These are phyloP conservation scores for Ictalurus furcatus DNA, from an alignment of 2,113 vertebrate genomes.

Conservation along the genomic window DNA sequence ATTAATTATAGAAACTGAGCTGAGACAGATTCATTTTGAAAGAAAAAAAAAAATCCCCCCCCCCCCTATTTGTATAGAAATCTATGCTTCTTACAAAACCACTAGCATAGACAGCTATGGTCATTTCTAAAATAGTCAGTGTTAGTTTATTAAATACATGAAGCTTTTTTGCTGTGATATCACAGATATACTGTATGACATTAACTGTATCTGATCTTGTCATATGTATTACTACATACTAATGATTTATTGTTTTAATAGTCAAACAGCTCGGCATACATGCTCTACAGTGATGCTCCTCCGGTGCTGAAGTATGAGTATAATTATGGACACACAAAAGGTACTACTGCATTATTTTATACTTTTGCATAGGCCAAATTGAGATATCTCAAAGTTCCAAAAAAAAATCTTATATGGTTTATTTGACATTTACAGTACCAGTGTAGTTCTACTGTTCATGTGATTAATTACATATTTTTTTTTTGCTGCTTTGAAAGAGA, in stretches of 20 bases:
- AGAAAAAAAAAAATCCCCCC: too few species aligned
- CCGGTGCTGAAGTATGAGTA: conserved; percentile 63
- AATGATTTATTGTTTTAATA: conserved; percentile 47
- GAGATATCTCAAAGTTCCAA: background rate
- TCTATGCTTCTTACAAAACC: background rate
- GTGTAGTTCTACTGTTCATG: background rate
- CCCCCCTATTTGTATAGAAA: background rate
- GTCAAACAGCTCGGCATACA: conserved; percentile 76
- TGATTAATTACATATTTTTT: background rate
- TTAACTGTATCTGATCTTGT: background rate
- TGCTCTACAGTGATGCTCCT: conserved; percentile 89
- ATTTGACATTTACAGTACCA: background rate
- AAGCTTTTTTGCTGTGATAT: background rate
- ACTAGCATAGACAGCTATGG: background rate
- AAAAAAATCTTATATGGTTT: background rate
- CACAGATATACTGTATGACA: background rate
- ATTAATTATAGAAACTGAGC: background rate
- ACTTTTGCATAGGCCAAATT: background rate
- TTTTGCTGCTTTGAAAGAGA: conserved; percentile 30
- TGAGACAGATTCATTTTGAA: too few species aligned
- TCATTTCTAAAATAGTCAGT: background rate
- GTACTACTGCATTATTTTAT: conserved; percentile 63
- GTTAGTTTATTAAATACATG: background rate
- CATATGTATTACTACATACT: background rate
- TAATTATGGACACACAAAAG: conserved; percentile 87